Percentiles rank a stretch among this genome's conserved stretches.
phyloP scores from a whole-genome alignment of 2,888 invertebrate genomes.

The Pandemis corylana region DNA sequence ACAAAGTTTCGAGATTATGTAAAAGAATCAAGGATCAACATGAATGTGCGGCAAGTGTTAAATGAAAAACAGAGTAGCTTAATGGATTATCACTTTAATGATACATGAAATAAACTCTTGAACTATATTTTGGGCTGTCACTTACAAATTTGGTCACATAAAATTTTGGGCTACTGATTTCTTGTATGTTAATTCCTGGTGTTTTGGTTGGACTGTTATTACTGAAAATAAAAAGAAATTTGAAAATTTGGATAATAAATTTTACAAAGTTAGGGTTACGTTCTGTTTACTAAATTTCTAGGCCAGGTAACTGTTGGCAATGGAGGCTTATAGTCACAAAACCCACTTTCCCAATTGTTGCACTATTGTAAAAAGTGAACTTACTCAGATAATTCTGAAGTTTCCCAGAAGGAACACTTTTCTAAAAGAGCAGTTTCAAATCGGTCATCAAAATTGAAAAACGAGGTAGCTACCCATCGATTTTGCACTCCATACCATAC shows the following conservation, averaged over 20 bases:
- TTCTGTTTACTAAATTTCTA: too few species aligned
- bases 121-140: slow-evolving; percentile 42
- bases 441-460: too few species aligned
- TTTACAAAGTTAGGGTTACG: too few species aligned
- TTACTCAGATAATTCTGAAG: too few species aligned
- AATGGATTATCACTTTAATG: slow-evolving; percentile 54
- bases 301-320: too few species aligned
- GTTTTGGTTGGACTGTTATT: slow-evolving; percentile 65
- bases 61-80: slow-evolving; percentile 83
- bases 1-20: slow-evolving; percentile 86
- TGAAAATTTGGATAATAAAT: not conserved
- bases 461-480: too few species aligned
- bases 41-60: slow-evolving; percentile 97
- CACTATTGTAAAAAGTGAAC: too few species aligned
- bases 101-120: slow-evolving; percentile 46
- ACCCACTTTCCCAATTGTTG: too few species aligned
- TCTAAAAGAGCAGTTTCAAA: too few species aligned
- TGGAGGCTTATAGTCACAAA: too few species aligned
- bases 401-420: too few species aligned
- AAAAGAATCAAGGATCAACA: slow-evolving; percentile 92
- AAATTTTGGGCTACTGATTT: not conserved
- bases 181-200: slow-evolving; percentile 27
- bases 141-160: not conserved
- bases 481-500: too few species aligned
- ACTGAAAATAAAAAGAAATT: slow-evolving; percentile 59